Conservation (phyloP, 2,113 vertebrate species). For the Ursus arctos region DNA sequence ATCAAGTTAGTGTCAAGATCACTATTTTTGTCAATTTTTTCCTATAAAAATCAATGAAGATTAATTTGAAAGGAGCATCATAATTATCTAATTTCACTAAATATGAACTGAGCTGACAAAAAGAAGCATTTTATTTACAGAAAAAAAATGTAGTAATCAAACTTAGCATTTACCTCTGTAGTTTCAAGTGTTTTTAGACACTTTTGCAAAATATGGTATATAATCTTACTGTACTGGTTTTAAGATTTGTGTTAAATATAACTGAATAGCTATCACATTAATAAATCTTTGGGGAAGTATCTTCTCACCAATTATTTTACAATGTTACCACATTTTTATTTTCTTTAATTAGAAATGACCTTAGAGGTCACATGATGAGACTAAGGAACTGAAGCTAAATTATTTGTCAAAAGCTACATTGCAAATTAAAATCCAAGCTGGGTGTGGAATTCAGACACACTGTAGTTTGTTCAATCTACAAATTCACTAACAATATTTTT, state of each 20-base stretch:
- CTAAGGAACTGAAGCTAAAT: neutral
- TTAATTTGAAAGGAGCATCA: slow-evolving; percentile 33
- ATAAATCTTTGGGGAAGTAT: neutral
- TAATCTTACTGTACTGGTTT: neutral
- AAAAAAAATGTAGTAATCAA: neutral
- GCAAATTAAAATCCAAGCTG: neutral
- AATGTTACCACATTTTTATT: neutral
- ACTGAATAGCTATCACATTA: neutral
- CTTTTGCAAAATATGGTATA: neutral
- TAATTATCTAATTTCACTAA: neutral
- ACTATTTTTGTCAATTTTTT: slow-evolving; percentile 39
- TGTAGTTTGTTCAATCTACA: neutral
- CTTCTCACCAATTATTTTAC: slow-evolving; percentile 33
- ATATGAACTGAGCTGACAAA: neutral
- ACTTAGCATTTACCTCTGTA: neutral
- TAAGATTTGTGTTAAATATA: slow-evolving; percentile 31
- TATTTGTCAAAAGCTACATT: neutral
- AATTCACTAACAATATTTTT: neutral
- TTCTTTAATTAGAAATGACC: neutral
- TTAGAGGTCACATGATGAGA: neutral
- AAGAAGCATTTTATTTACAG: neutral
- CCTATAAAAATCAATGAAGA: slow-evolving; percentile 50
- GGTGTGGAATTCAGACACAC: neutral
- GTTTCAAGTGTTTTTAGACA: neutral
- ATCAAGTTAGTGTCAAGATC: neutral